Conservation (phyloP, 2,888 invertebrate genomes). For the Gryllus longicercus region DNA sequence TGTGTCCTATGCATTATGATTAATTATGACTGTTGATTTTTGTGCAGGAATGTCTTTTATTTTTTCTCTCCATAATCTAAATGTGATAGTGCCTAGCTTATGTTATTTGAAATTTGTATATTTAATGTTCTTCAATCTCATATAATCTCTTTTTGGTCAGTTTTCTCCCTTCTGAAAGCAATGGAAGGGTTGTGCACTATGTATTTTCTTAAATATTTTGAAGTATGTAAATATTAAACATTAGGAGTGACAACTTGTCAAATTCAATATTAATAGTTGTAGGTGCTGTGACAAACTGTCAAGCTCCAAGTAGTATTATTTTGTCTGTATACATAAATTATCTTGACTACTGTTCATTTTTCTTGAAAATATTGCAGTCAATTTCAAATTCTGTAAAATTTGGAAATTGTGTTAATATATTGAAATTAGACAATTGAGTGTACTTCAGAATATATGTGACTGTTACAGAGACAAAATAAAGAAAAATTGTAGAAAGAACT, state of each 20-base stretch:
- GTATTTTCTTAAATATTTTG: background rate
- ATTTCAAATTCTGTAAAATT: background rate
- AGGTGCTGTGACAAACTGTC: background rate
- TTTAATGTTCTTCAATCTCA: background rate
- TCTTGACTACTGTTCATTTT: background rate
- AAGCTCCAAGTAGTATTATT: background rate
- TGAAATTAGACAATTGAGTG: background rate
- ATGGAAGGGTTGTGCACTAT: conserved; percentile 6
- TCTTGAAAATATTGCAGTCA: background rate
- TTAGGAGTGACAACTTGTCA: background rate
- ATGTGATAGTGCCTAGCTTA: conserved; percentile 1
- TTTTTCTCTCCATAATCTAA: background rate
- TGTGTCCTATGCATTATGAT: background rate
- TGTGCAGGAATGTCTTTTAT: background rate
- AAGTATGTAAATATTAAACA: conserved; percentile 3
- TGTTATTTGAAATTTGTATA: background rate
- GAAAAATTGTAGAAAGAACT: too few relatives aligned
- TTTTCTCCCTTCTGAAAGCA: background rate
- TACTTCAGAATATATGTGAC: too few relatives aligned
- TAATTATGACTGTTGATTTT: background rate
- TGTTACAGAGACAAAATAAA: too few relatives aligned
- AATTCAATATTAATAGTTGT: background rate
- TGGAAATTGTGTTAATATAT: background rate
- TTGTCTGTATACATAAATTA: background rate
- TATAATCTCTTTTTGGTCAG: background rate